These are phyloP conservation scores for Hippolais icterina DNA, from an alignment of 2,113 vertebrate species.

Conservation along the genomic window DNA sequence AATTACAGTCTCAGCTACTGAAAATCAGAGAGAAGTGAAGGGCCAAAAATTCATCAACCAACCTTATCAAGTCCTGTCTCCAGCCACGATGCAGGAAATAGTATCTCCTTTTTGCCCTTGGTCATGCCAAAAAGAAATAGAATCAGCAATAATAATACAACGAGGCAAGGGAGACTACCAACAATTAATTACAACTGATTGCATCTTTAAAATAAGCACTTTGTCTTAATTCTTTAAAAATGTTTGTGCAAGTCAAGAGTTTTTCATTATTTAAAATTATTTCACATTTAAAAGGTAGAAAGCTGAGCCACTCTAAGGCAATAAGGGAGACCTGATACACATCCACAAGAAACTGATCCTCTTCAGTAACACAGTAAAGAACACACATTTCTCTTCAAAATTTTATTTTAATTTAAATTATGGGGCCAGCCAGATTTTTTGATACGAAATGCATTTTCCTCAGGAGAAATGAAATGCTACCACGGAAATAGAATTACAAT, in stretches of 20 bases:
- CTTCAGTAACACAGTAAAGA: constrained; percentile 1
- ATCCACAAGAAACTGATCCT: background rate
- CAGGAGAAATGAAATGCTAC: constrained; percentile 71
- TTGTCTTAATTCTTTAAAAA: background rate
- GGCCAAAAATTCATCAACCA: background rate
- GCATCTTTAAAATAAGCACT: background rate
- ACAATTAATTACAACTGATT: background rate
- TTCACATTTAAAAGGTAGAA: background rate
- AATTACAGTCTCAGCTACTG: background rate
- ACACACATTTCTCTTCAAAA: constrained; percentile 83
- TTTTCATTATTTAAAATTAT: background rate
- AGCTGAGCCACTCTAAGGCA: background rate
- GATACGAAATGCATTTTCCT: constrained; percentile 79
- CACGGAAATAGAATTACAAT: constrained; percentile 67
- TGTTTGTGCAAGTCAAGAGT: background rate
- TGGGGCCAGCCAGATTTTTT: constrained; percentile 84
- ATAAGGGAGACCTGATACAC: background rate
- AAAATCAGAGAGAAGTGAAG: background rate
- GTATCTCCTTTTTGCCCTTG: background rate
- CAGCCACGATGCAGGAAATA: rapidly evolving
- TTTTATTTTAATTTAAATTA: constrained; percentile 85
- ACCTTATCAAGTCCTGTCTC: background rate
- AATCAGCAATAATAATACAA: background rate
- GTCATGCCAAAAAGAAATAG: background rate
- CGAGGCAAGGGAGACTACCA: background rate